A percentile compares a stretch with the other conserved stretches of the same genome.
These are phyloP conservation scores for Leucania comma DNA, from an alignment of 2,888 invertebrate genomes.

Conservation along the genomic window DNA sequence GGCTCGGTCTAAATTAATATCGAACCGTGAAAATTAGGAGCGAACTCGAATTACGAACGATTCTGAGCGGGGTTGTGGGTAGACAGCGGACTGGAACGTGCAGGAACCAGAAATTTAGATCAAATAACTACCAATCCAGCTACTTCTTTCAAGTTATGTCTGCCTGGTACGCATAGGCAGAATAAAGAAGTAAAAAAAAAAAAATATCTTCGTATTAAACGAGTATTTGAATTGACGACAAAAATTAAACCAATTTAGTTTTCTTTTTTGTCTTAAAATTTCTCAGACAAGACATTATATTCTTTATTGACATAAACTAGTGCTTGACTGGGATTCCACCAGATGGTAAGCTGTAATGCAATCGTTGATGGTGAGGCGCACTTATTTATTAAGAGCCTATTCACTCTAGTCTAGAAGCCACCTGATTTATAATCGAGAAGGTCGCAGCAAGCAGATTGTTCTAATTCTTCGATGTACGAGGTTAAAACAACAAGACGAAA, in stretches of 20 bases:
- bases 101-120: conserved; percentile 14
- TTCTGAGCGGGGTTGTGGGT: conserved; percentile 56
- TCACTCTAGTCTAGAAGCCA: no score
- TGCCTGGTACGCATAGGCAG: not conserved
- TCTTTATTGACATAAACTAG: no score
- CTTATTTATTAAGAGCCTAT: no score
- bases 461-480: no score
- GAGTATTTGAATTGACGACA: conserved; percentile 1
- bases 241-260: not conserved
- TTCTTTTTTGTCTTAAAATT: not conserved
- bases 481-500: no score
- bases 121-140: not conserved
- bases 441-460: no score
- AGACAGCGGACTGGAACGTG: conserved; percentile 27
- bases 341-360: no score
- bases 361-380: no score
- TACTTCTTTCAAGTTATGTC: conserved; percentile 19
- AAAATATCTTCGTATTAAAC: not conserved
- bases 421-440: no score
- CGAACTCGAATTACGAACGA: conserved; percentile 71
- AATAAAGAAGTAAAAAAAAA: not conserved
- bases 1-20: conserved; percentile 77
- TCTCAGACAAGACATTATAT: not conserved
- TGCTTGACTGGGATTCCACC: no score
- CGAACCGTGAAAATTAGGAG: conserved; percentile 74